Evolutionary conservation across 2,888 invertebrate genomes (phyloP), one percentile per base, ranked within the genome.

Genomic region (Standfussiana lucernea): DNA sequence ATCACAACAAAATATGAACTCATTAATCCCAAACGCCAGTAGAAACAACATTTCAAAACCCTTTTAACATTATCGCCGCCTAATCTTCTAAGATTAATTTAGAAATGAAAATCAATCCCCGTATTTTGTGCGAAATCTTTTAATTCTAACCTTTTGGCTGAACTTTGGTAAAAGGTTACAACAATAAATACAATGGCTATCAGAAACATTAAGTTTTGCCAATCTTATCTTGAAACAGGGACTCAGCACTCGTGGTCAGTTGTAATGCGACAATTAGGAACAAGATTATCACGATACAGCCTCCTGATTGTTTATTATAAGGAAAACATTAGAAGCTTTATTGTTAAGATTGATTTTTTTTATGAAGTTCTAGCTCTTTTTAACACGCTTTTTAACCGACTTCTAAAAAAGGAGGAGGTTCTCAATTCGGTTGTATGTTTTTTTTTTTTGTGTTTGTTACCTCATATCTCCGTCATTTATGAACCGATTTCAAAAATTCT

Each of bases 101-200:
- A 24, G 35, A 56, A 65, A 69, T 72, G 64, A 83, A 72, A 75
- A 72, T 65, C 68, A 64, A 47, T 75, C 53, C 15, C 28, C 35
- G 75, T 77, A 75, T 50, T 70, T 62, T 73, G 67, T 77, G 75
- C 72, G 21, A 78, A 82, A 79, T 76, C 76, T 74, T 77, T 80
- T 67, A 77, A 50, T 70, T 47, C 70, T 72, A 78, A 87, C 82
- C 86, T 82, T 72, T 76, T 0, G 42, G 6, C 53, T 65, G 50
- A 85, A 81, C 86, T 79, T 79, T 77, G 56, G 28, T 68, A 56
- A 79, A 85, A 83, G 88, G 83, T 86, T 78, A 77, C 18, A 35
- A 75, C 56, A 74, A 80, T 87, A 87, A 87, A 87, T 59, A 84
- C 67, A 71, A 66, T 37, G 28, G 32, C 24, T 87, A 87, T 87